These are phyloP conservation scores for Urechis unicinctus DNA, from an alignment of 2,888 invertebrate genomes.

Conservation along the genomic window DNA sequence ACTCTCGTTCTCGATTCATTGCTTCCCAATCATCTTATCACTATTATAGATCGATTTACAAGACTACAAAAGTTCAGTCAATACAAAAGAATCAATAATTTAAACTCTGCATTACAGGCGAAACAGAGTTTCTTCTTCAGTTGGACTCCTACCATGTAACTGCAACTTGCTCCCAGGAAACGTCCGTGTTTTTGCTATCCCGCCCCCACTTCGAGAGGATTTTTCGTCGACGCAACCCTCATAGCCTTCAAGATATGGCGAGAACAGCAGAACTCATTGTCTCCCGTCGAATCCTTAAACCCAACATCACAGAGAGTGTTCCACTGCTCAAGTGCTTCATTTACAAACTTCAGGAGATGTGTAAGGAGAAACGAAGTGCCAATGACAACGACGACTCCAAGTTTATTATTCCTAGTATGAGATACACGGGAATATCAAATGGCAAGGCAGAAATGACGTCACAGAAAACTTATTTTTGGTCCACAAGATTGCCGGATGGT, in stretches of 20 bases:
- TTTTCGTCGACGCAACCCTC: constrained; percentile 12
- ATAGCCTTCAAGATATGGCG: constrained; percentile 9
- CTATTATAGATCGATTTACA: no score
- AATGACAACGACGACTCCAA: constrained; percentile 5
- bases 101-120: no score
- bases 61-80: no score
- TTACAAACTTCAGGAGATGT: constrained; percentile 13
- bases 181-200: constrained; percentile 14
- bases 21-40: no score
- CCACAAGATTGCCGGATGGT: no score
- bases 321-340: constrained; percentile 15
- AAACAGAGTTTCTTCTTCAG: constrained; percentile 15
- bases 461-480: no score
- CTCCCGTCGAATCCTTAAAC: constrained; percentile 11
- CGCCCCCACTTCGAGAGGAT: constrained; percentile 18
- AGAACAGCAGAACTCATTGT: constrained; percentile 14
- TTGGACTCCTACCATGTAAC: constrained; percentile 14
- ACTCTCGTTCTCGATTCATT: background rate
- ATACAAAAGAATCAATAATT: no score
- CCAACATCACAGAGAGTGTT: constrained; percentile 14
- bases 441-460: no score
- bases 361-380: constrained; percentile 3
- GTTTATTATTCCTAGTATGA: no score
- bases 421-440: no score
- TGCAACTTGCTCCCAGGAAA: constrained; percentile 17